These are phyloP conservation scores for Leptobrachium leishanense DNA, from an alignment of 2,113 vertebrate genomes.

Conservation along the genomic window DNA sequence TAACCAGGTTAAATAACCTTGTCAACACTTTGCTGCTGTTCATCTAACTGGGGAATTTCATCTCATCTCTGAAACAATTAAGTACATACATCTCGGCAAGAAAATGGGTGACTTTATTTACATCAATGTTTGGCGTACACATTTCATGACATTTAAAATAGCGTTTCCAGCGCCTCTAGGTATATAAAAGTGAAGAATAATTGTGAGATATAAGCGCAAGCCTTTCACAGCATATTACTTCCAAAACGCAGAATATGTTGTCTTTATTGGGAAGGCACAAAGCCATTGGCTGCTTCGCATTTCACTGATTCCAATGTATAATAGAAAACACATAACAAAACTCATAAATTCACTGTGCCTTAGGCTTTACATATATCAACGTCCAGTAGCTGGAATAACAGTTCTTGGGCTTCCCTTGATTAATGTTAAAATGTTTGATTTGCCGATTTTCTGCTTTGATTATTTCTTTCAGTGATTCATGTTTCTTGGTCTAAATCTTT, in stretches of 20 bases:
- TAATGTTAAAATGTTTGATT: constrained; percentile 47
- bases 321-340: constrained; percentile 41
- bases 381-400: constrained; percentile 46
- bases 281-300: constrained; percentile 32
- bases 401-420: constrained; percentile 31
- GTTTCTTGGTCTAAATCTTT: constrained; percentile 21
- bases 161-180: constrained; percentile 35
- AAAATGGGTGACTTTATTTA: constrained; percentile 20
- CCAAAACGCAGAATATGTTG: constrained; percentile 32
- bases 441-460: constrained; percentile 40
- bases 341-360: constrained; percentile 43
- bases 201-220: constrained; percentile 20
- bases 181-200: constrained; percentile 39
- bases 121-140: constrained; percentile 15
- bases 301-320: constrained; percentile 32
- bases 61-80: too few species aligned
- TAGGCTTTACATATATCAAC: constrained; percentile 43
- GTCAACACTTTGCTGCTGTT: too few species aligned
- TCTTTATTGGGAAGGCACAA: constrained; percentile 28
- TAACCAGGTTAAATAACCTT: too few species aligned
- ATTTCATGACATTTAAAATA: constrained; percentile 33
- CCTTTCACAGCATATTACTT: constrained; percentile 42
- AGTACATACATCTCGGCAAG: neutral
- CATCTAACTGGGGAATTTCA: too few species aligned
- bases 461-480: constrained; percentile 33